Evolutionary conservation across 2,113 vertebrate genomes (phyloP).

Genomic region (Glareola pratincola): DNA sequence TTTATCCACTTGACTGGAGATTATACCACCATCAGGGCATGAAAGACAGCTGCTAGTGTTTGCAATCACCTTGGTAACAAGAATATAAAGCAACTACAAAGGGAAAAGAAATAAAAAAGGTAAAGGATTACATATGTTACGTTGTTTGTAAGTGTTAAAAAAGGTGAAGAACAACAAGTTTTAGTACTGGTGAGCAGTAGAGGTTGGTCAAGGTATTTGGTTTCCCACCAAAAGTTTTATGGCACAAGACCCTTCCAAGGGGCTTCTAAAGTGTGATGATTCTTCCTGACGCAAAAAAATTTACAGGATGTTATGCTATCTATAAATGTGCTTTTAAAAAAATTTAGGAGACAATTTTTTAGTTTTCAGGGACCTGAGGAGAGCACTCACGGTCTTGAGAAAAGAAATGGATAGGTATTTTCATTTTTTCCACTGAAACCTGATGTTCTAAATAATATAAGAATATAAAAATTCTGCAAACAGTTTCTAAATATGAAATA

Average conservation of each 20-base stretch:
- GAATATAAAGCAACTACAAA: background rate
- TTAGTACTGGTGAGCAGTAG: background rate
- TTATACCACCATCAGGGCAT: background rate
- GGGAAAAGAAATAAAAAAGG: background rate
- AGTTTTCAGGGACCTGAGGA: background rate
- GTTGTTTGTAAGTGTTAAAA: background rate
- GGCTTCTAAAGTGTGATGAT: background rate
- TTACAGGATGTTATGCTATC: background rate
- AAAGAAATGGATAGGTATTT: background rate
- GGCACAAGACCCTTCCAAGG: background rate
- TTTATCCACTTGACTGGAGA: background rate
- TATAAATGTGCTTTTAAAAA: background rate
- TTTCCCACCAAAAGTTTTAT: background rate
- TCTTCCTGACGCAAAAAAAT: background rate
- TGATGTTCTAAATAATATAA: background rate
- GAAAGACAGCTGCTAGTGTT: background rate
- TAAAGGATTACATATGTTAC: background rate
- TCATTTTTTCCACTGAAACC: background rate
- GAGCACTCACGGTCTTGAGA: background rate
- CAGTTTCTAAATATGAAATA: background rate
- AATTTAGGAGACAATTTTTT: background rate
- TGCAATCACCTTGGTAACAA: background rate
- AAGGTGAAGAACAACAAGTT: background rate
- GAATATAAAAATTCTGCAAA: background rate
- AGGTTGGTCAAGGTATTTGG: background rate